Base-by-base conservation (phyloP, 2,797 vertebrate species). In the Platalea minor region DNA sequence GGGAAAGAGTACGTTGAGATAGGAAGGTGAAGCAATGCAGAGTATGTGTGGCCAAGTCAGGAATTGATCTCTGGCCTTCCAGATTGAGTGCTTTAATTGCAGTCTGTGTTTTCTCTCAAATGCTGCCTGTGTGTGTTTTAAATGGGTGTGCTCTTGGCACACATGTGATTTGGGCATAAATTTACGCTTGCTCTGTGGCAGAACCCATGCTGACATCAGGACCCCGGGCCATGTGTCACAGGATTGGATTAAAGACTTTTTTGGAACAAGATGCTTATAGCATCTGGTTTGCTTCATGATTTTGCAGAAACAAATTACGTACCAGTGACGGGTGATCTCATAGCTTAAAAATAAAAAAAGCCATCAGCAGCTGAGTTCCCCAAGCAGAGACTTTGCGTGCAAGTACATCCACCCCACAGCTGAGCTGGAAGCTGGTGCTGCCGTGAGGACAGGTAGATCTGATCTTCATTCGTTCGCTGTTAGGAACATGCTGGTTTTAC, bases 221-320 rank as follows among this genome's bases (percentile, higher is more conserved):
- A 68, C 83, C 79, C 51, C 0, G 2, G 85, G 85, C 87, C 65
- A 21, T 57, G 76, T 94, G 91, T 88, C 86, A 54, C 53, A 75
- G 91, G 61, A 75, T 54, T 93, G 85, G 39, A 84, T 88, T 83
- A 84, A 88, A 86, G 83, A 26, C 76, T 19, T 60, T 64, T 82
- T 80, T 84, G 69, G 91, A 92, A n/a, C 54, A 73, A 91, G 78
- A 68, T 77, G 91, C 91, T 85, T 17, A 1, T 45, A 50, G 87
- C 75, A 89, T 94, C 88, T 96, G 85, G 35, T 91, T 97, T 93
- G 54, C 54, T 78, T 96, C 83, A 64, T 82, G 91, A 60, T 76
- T 92, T 80, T 87, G 77, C 80, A 79, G 96, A 91, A 90, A 93
- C 45, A 75, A 94, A 81, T 91, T 46, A 28, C 11, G 13, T 69